These are phyloP conservation scores for Mesembrinibis cayennensis DNA, from an alignment of 2,113 vertebrate genomes.

Conservation along the genomic window DNA sequence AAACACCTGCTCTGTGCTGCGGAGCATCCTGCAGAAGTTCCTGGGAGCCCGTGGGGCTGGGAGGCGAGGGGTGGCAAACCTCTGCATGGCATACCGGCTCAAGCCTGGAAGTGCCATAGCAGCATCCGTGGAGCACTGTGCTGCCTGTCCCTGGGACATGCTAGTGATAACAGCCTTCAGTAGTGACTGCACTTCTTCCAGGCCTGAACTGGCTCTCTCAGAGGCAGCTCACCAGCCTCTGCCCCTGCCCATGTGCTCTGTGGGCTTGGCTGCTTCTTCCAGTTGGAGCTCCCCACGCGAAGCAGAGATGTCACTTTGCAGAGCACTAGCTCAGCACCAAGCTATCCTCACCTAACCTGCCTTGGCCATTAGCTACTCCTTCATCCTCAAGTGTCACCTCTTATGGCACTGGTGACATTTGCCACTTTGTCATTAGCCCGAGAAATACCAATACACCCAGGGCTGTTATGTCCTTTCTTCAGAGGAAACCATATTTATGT, in stretches of 20 bases:
- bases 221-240: not conserved
- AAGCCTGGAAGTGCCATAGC: not conserved
- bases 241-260: fast-evolving
- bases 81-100: fast-evolving
- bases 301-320: not conserved
- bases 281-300: not conserved
- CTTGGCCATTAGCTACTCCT: not conserved
- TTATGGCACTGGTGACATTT: not conserved
- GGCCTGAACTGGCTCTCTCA: not conserved
- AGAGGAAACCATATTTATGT: not conserved
- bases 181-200: not conserved
- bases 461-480: not conserved
- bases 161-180: not conserved
- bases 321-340: not conserved
- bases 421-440: not conserved
- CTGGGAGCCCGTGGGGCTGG: fast-evolving
- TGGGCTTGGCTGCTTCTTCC: not conserved
- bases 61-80: not conserved
- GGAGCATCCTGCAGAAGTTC: not conserved
- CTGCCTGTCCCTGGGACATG: not conserved
- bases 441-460: not conserved
- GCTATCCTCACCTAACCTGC: not conserved
- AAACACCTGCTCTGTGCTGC: fast-evolving
- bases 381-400: not conserved
- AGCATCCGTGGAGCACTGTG: not conserved